A percentile compares a stretch with the other conserved stretches of the same genome.
phyloP scores from a whole-genome alignment of 2,797 vertebrate species.

The Pipistrellus nathusii region DNA sequence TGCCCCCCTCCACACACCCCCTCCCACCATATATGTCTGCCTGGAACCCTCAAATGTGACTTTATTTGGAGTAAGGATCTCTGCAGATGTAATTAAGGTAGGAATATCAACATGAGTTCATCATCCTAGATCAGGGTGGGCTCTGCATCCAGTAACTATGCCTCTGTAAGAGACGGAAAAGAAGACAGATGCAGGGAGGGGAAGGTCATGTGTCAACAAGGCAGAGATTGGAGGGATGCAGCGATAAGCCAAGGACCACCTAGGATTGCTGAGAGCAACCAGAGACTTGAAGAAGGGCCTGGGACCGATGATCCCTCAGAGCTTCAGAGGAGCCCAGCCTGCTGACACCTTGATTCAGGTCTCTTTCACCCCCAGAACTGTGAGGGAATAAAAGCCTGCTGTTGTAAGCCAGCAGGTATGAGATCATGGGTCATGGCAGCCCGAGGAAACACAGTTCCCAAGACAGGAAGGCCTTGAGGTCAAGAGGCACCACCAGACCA shows the following conservation, averaged over 20 bases:
- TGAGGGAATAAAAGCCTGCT: neutral
- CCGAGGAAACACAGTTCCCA: neutral
- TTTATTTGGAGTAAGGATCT: neutral
- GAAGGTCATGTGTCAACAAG: neutral
- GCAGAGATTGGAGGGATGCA: neutral
- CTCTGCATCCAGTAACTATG: neutral
- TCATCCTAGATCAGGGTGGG: neutral
- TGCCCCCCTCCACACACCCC: neutral
- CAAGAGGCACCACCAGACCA: neutral
- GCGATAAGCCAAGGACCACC: neutral
- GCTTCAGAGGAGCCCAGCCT: neutral
- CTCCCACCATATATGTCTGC: accelerated
- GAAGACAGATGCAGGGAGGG: neutral
- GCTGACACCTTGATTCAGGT: neutral
- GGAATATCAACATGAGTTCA: neutral
- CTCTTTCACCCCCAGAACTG: neutral
- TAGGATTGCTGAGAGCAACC: no score
- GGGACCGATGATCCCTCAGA: neutral
- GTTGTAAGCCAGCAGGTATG: neutral
- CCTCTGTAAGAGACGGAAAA: neutral
- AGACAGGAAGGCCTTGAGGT: neutral
- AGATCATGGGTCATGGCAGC: neutral
- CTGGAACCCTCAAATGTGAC: neutral
- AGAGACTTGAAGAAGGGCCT: neutral
- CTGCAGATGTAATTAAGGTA: neutral